A percentile compares a stretch with the other conserved stretches of the same genome.
Conservation (phyloP, 2,888 invertebrate genomes). For the Portevinia maculata region DNA sequence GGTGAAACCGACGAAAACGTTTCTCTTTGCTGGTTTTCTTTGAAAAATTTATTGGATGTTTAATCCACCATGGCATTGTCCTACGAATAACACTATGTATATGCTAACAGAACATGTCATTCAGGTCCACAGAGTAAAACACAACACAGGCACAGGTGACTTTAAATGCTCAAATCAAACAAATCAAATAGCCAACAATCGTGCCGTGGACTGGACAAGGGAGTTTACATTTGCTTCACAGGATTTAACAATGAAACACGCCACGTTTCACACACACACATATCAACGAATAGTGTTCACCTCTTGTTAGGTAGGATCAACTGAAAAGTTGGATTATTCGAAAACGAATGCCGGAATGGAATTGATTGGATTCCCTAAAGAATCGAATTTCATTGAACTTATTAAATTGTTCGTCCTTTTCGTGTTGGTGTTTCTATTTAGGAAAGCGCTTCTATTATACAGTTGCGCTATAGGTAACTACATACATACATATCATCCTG, state of each 20-base stretch:
- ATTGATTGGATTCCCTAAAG: conserved; percentile 72
- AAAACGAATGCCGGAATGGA: conserved; percentile 71
- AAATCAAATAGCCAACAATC: conserved; percentile 63
- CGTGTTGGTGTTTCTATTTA: conserved; percentile 36
- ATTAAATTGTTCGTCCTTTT: conserved; percentile 72
- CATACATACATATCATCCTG: too few relatives aligned
- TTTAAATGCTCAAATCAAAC: conserved; percentile 68
- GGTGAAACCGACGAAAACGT: conserved; percentile 36
- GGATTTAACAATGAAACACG: conserved; percentile 46
- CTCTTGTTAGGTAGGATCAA: background rate
- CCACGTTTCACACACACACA: background rate
- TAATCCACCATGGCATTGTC: conserved; percentile 61
- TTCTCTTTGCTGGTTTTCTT: conserved; percentile 46
- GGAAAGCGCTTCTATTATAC: conserved; percentile 27
- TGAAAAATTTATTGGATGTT: conserved; percentile 68
- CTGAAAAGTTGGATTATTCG: conserved; percentile 60
- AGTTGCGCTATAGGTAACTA: background rate
- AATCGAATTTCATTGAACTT: conserved; percentile 73
- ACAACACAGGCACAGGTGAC: conserved; percentile 56
- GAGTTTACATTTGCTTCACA: conserved; percentile 40
- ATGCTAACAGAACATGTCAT: conserved; percentile 69
- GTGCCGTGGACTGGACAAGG: conserved; percentile 17
- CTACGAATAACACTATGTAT: conserved; percentile 45
- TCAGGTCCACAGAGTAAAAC: conserved; percentile 37
- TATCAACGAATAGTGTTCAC: background rate